Percentiles rank a stretch among this genome's conserved stretches.
Evolutionary conservation across 2,888 invertebrate genomes (phyloP).

Genomic region (Hyppa rectilinea): DNA sequence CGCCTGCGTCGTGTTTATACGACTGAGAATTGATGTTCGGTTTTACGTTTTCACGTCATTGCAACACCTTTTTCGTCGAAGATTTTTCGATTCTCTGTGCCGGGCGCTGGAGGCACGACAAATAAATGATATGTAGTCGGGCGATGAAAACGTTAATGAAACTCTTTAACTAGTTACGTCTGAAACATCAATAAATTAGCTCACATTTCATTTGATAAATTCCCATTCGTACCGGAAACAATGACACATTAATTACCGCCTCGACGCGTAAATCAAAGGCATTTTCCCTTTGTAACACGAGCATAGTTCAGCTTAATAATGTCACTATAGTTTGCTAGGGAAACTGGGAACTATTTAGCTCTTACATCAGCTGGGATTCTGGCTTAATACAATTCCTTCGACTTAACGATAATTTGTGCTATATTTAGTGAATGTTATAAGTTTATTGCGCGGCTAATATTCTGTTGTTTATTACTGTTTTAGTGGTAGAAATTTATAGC

Average conservation of each 20-base stretch:
- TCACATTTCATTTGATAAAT: constrained; percentile 19
- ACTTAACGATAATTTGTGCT: constrained; percentile 1
- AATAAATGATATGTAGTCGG: no score
- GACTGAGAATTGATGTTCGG: no score
- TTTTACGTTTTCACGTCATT: no score
- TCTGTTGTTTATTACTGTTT: neutral
- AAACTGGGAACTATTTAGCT: constrained; percentile 23
- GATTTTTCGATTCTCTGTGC: no score
- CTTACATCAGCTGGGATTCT: neutral
- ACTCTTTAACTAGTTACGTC: no score
- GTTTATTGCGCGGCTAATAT: neutral
- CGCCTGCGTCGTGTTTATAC: no score
- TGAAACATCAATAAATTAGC: neutral
- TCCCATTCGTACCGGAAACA: constrained; percentile 4
- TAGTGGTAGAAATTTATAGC: neutral
- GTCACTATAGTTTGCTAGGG: neutral
- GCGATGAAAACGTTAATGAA: no score
- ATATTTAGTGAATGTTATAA: neutral
- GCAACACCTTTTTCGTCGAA: no score
- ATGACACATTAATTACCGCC: constrained; percentile 11
- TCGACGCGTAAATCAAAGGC: constrained; percentile 12
- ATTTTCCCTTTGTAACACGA: constrained; percentile 15
- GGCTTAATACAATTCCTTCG: constrained; percentile 7
- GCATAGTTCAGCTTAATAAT: constrained; percentile 18
- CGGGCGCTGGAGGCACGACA: no score